These are phyloP conservation scores for Isotomurus palustris DNA, from an alignment of 2,888 invertebrate species.

Conservation along the genomic window DNA sequence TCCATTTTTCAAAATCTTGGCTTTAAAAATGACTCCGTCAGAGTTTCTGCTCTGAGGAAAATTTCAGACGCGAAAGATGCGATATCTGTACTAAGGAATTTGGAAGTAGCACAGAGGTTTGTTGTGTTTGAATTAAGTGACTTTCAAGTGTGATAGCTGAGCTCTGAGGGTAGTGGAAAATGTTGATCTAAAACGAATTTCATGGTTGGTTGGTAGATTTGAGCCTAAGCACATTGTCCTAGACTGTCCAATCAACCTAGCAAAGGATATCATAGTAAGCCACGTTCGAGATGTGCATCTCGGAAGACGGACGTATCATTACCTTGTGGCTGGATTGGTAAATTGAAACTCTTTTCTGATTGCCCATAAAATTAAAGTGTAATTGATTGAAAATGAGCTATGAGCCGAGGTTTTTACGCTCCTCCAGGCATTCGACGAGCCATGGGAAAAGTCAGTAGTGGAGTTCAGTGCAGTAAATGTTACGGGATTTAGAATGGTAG, in stretches of 20 bases:
- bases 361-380: no score
- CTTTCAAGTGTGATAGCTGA: background rate
- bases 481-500: constrained; percentile 93
- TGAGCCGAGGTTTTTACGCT: no score
- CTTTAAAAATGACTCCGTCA: constrained; percentile 77
- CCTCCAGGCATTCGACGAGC: constrained; percentile 86
- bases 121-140: no score
- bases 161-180: background rate
- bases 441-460: constrained; percentile 83
- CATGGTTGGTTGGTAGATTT: constrained; percentile 56
- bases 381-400: no score
- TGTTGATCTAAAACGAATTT: no score
- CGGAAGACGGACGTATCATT: constrained; percentile 87
- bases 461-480: constrained; percentile 83
- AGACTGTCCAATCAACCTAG: constrained; percentile 84
- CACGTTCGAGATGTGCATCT: constrained; percentile 83
- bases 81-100: constrained; percentile 74
- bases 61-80: constrained; percentile 83
- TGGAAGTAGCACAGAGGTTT: constrained; percentile 75
- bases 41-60: constrained; percentile 79
- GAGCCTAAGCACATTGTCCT: constrained; percentile 82
- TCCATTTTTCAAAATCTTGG: constrained; percentile 86
- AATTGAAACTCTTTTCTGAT: no score
- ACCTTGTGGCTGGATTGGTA: constrained; percentile 84
- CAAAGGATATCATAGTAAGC: constrained; percentile 81